Conservation (phyloP, 2,797 vertebrate genomes). For the Falco naumanni region DNA sequence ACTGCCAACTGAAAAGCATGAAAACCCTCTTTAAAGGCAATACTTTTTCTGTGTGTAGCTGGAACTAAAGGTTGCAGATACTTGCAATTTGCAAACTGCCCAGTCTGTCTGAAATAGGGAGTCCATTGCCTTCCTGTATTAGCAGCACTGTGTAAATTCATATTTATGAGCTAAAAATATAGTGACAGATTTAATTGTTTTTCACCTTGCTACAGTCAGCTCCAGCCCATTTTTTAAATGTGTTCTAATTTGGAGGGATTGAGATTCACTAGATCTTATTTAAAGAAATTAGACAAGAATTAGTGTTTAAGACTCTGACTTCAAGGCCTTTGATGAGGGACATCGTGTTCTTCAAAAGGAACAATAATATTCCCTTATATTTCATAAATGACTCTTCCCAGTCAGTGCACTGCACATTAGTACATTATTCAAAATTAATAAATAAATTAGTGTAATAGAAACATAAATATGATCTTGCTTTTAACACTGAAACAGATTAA, state of each 20-base stretch:
- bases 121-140: not conserved
- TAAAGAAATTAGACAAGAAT: not conserved
- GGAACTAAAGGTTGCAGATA: not conserved
- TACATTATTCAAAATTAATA: conserved; percentile 34
- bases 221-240: not conserved
- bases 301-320: not conserved
- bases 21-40: not conserved
- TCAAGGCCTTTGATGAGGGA: not conserved
- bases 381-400: not conserved
- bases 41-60: not conserved
- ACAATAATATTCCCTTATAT: not conserved
- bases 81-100: not conserved
- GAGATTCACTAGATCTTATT: not conserved
- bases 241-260: not conserved
- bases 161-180: conserved; percentile 6
- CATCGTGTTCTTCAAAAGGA: not conserved
- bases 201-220: conserved; percentile 17
- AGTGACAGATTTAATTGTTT: conserved; percentile 15
- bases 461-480: not conserved
- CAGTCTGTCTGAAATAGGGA: not conserved
- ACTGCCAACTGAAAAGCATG: not conserved
- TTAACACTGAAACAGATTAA: not conserved
- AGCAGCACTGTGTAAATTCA: not conserved
- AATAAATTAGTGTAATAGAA: conserved; percentile 32
- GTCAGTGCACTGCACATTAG: not conserved